Evolutionary conservation across 2,888 invertebrate genomes (phyloP).

Genomic region (Arrhopalites spinosus): DNA sequence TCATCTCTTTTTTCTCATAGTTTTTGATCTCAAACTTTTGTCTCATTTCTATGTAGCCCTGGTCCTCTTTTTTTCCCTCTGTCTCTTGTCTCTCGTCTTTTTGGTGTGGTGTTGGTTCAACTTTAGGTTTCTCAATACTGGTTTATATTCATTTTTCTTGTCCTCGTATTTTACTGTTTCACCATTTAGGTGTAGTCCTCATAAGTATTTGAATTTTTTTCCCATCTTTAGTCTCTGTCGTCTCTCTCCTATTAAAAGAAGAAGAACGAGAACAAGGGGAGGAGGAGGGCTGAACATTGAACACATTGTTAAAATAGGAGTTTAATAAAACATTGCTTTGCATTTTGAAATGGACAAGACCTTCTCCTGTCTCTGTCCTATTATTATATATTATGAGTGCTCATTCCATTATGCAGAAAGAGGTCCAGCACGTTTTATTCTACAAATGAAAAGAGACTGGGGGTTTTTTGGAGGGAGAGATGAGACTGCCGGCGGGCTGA

Average conservation of each 20-base stretch:
- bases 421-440: neutral
- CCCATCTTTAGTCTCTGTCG: neutral
- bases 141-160: constrained; percentile 8
- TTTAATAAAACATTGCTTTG: constrained; percentile 4
- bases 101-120: too few species aligned
- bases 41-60: too few species aligned
- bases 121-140: constrained; percentile 1
- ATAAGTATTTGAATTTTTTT: neutral
- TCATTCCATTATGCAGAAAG: constrained; percentile 2
- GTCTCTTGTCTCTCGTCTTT: neutral
- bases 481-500: constrained; percentile 22
- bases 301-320: constrained; percentile 9
- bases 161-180: constrained; percentile 7
- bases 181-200: neutral
- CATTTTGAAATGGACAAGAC: neutral
- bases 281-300: neutral
- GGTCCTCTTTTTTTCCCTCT: neutral
- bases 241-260: neutral
- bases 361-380: neutral
- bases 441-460: neutral
- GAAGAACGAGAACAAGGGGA: neutral
- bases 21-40: too few species aligned
- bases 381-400: constrained; percentile 12
- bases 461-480: neutral
- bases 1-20: neutral